Percentiles rank a stretch among this genome's conserved stretches.
phyloP scores from a whole-genome alignment of 2,888 invertebrate species.

The Acanthosepion lycidas region DNA sequence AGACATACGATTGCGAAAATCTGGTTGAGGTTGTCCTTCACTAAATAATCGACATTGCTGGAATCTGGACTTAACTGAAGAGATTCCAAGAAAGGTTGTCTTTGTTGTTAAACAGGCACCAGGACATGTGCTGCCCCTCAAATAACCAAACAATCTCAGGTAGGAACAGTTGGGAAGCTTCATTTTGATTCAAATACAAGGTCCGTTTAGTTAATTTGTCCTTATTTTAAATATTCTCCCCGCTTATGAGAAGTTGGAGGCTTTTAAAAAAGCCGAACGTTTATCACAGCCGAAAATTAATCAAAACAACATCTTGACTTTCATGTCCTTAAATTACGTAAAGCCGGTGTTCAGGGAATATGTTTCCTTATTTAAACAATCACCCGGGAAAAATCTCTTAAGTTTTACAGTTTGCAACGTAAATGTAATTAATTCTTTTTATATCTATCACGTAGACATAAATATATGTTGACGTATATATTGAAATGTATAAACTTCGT shows the following conservation, averaged over 20 bases:
- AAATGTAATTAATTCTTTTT: not conserved
- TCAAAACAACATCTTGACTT: not conserved
- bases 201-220: not conserved
- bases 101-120: not conserved
- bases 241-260: not conserved
- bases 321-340: not conserved
- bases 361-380: not conserved
- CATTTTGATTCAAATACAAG: not conserved
- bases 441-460: too few relatives aligned
- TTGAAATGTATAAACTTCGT: too few relatives aligned
- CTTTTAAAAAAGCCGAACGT: not conserved
- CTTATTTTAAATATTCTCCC: not conserved
- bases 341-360: not conserved
- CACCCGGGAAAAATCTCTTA: not conserved
- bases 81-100: not conserved
- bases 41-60: not conserved
- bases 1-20: conserved; percentile 53
- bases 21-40: not conserved
- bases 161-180: not conserved
- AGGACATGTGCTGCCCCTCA: not conserved
- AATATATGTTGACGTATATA: too few relatives aligned
- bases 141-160: not conserved
- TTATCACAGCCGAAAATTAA: too few relatives aligned
- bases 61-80: not conserved
- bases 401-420: not conserved